Percentiles rank a stretch among this genome's conserved stretches.
These are phyloP conservation scores for Candoia aspera DNA, from an alignment of 2,113 vertebrate species.

Conservation along the genomic window DNA sequence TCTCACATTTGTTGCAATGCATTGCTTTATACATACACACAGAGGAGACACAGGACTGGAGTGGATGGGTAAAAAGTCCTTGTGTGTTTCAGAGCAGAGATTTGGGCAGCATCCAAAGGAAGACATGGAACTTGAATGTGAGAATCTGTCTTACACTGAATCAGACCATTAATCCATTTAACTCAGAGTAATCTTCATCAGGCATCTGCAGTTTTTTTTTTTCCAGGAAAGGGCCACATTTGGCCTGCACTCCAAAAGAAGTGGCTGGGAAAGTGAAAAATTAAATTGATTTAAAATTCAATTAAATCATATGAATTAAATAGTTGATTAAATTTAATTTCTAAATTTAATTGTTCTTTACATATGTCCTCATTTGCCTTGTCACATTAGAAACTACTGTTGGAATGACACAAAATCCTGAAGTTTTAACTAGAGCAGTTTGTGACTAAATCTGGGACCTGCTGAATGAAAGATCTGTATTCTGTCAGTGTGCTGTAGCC, in stretches of 20 bases:
- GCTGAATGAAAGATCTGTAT: neutral
- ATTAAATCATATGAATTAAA: neutral
- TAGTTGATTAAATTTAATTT: neutral
- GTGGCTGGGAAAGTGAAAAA: neutral
- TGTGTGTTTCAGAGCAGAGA: neutral
- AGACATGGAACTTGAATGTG: neutral
- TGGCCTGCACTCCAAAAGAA: neutral
- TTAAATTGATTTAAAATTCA: neutral
- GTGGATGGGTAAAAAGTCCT: neutral
- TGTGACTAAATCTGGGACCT: neutral
- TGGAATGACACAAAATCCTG: neutral
- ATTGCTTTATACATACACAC: neutral
- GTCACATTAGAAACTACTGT: neutral
- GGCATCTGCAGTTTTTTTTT: neutral
- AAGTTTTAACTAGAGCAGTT: neutral
- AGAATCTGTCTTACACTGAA: neutral
- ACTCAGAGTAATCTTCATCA: neutral
- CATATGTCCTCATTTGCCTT: neutral
- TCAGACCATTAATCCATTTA: neutral
- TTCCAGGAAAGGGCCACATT: neutral
- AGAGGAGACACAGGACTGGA: neutral
- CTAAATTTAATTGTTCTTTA: neutral
- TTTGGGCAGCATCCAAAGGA: neutral
- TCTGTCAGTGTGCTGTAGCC: neutral
- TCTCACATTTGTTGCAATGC: neutral